Base-by-base conservation (phyloP, 1,140 invertebrate genomes). In the Cryptotermes secundus region DNA sequence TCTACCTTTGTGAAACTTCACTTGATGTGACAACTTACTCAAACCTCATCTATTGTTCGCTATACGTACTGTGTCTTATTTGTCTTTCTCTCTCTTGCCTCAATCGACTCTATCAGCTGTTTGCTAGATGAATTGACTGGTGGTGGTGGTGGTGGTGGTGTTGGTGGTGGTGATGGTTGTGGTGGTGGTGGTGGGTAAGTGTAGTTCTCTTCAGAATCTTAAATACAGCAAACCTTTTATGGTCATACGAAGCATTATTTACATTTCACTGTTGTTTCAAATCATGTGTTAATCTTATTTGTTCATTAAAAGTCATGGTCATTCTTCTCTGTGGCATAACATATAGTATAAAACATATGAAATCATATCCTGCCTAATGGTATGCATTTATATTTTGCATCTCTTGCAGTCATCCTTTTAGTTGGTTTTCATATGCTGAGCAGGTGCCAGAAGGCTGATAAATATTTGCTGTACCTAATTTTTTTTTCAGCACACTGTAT, bases 81-180 rank as follows among this genome's bases (percentile, higher is more conserved):
- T 85, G 84, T 86, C 85, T 87, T 81, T 86, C 81, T 87, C 91
- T 89, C 88, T 89, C 91, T 92, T 92, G 93, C 90, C 89, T 91
- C 91, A 88, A 88, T 91, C 93, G 93, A 90, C 89, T 91, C 91
- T 88, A 88, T 91, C 93, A 96, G 95, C 94, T 95, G 94, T 95
- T 93, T 96, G 92, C 94, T 95, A 92, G 95, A 96, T 92, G 95
- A 96, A 92, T 92, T 95, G 91, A 93, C 94, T 90, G 93, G 93
- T 87, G 93, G 92, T 91, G 94, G 95, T 72, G 59, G 53, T 59
- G 3, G 19, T 72, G 59, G 26, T 59, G 53, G 53, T 59, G 53
- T 4, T 59, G 53, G 53, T 59, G 53, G 53, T 59, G 6, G 6
- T 42, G 38, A 14, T 59, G 53, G 53, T 59, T 1, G 7, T 59